Evolutionary conservation across 64 coral and sea anemone genomes (phyloP), one percentile per base, ranked within the genome.

Genomic region (Catalaphyllia jardinei): DNA sequence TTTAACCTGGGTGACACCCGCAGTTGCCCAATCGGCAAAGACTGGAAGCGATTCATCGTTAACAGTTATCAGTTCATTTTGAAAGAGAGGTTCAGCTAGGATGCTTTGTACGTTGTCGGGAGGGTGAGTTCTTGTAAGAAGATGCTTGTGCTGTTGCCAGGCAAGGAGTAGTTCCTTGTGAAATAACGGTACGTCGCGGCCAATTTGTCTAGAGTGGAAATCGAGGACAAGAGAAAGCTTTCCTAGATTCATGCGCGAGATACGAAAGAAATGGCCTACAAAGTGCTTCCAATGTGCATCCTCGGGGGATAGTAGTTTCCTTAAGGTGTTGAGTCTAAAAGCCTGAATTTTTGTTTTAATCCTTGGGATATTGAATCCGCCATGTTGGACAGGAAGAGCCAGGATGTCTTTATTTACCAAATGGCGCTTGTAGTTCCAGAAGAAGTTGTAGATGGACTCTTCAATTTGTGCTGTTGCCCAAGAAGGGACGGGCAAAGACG

Each of bases 261-360:
- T 38, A 8, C 51, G 0, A 10, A 89, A 31, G 55, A 77, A 89
- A 46, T 89, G 10, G 0, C 29, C 10, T 8, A 50, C 27, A 62
- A 88, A 77, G 18, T 75, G 14, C 38, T 88, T 88, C 73, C 87
- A 88, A 38, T 88, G 72, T 62, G 87, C 87, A 20, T 75, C 29
- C 2, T 61, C 52, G 31, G 18, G 20, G 5, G 10, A 29, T 13
- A 88, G 69, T 74, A 75, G 19, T 50, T 74, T 50, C 10, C 14
- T 25, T 33, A 89, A 20, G 10, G 74, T 89, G 51, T 78, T 79
- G 4, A 89, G 61, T 33, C 88, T 25, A 0, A 89, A 24, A 22
- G 61, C 60, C 0, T 60, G 16, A 22, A 80, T 64, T 64, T 80
- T 89, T 12, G 52, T 27, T 12, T 78, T 10, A 38, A 80, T 38